Percentiles rank a stretch among this genome's conserved stretches.
Evolutionary conservation across 2,888 invertebrate species (phyloP).

Genomic region (Drosophila quinaria): DNA sequence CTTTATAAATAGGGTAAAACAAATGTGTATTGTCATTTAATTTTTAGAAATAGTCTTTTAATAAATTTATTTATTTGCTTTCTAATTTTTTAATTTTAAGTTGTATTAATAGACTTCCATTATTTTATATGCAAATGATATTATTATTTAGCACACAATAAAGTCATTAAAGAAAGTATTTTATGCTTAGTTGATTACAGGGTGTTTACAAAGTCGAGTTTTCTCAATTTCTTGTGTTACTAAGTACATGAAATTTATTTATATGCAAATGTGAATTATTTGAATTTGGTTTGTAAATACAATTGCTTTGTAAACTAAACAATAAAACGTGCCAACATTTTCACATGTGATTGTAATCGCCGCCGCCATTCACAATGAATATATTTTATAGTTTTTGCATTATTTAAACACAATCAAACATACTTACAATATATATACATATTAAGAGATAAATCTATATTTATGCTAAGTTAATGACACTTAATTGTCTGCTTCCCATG

Average conservation of each 20-base stretch:
- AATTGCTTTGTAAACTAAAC: conserved; percentile 58
- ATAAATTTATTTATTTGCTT: not conserved
- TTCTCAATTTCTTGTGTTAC: not conserved
- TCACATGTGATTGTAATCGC: conserved; percentile 74
- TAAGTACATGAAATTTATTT: conserved; percentile 68
- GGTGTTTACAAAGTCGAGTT: not conserved
- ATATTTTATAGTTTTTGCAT: conserved; percentile 42
- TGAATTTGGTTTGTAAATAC: conserved; percentile 46
- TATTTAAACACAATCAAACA: conserved; percentile 26
- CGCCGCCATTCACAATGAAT: conserved; percentile 33
- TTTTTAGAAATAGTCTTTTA: not conserved
- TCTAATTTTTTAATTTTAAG: too few species aligned
- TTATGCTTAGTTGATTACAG: not conserved
- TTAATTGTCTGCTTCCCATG: conserved; percentile 67
- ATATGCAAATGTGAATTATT: conserved; percentile 71
- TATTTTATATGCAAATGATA: not conserved
- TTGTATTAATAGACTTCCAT: not conserved
- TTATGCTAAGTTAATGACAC: conserved; percentile 68
- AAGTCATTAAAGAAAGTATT: not conserved
- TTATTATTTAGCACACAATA: not conserved
- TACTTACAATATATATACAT: conserved; percentile 8
- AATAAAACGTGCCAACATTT: conserved; percentile 68
- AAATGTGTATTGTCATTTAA: not conserved
- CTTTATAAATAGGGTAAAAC: not conserved
- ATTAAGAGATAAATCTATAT: conserved; percentile 32